Evolutionary conservation across 1,140 invertebrate species (phyloP), one percentile per base, ranked within the genome.

Genomic region (Pentalonia nigronervosa): DNA sequence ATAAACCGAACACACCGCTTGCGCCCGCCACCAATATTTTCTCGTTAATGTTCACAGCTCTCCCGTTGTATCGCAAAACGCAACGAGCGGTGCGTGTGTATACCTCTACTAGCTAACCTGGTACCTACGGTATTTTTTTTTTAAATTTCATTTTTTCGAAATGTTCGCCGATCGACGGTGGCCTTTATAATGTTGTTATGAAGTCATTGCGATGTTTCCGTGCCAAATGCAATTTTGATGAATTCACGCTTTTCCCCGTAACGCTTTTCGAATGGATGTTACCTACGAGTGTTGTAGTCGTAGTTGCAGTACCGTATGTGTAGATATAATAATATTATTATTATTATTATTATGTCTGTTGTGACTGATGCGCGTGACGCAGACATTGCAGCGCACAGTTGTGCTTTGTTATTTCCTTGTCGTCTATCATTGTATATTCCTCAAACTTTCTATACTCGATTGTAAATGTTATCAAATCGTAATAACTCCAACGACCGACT

Each of bases 161-260:
- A 67, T 76, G 30, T 76, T 76, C 3, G 17, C 60, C 30, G 30
- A 53, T 8, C 53, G 53, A 67, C 60, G 60, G 30, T 14, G 41
- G 41, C 30, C 60, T 17, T 14, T 0, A 1, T 11, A 11, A 48
- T 11, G 11, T 11, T 1, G 0, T 41, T 50, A 23, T 76, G 60
- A 76, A 76, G 11, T 76, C 60, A 7, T 11, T 4, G 41, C 41
- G 41, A 36, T 41, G 41, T 83, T 83, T 84, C 53, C 14, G 41
- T 34, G 21, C 34, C 36, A 89, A 89, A 89, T 89, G 50, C 30
- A 34, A 56, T 89, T 89, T 89, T 89, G 50, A 89, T 89, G 48
- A 56, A 56, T 56, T 56, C 50, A 53, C 53, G 34, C 2, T 89
- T 8, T 41, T 67, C 3, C 23, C 48, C 14, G 1, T 23, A 20